phyloP scores from a whole-genome alignment of 2,797 vertebrate species.

The Rhincodon typus region DNA sequence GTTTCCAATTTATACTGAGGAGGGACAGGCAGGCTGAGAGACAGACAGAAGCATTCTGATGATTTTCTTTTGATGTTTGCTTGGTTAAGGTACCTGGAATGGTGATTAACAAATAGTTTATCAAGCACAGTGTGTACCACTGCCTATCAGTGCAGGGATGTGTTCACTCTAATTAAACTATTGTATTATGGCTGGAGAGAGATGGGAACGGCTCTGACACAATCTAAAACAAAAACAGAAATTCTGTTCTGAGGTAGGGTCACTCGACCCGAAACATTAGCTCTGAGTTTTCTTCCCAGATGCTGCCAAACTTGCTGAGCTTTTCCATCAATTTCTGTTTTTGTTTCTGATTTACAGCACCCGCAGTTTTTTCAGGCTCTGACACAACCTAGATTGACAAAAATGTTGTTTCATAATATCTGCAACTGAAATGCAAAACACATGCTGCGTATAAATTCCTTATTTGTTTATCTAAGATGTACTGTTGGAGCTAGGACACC shows the following conservation, averaged over 20 bases:
- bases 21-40: not conserved
- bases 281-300: too few relatives aligned
- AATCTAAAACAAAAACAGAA: too few relatives aligned
- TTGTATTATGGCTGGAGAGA: not conserved
- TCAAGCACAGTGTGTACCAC: not conserved
- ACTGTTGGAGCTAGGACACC: not conserved
- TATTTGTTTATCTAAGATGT: not conserved
- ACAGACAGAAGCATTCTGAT: not conserved
- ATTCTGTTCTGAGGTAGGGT: too few relatives aligned
- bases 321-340: too few relatives aligned
- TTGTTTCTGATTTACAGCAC: too few relatives aligned
- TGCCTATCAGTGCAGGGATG: not conserved
- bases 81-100: not conserved
- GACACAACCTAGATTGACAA: not conserved
- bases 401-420: not conserved
- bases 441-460: not conserved
- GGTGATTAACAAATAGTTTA: not conserved
- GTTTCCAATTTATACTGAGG: not conserved
- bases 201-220: not conserved
- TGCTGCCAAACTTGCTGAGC: too few relatives aligned
- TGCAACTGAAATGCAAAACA: not conserved
- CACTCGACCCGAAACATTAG: too few relatives aligned
- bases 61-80: constrained; percentile 7
- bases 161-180: not conserved
- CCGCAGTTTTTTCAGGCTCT: too few relatives aligned